Evolutionary conservation across 1,140 invertebrate species (phyloP).

Genomic region (Drosophila pectinifera): DNA sequence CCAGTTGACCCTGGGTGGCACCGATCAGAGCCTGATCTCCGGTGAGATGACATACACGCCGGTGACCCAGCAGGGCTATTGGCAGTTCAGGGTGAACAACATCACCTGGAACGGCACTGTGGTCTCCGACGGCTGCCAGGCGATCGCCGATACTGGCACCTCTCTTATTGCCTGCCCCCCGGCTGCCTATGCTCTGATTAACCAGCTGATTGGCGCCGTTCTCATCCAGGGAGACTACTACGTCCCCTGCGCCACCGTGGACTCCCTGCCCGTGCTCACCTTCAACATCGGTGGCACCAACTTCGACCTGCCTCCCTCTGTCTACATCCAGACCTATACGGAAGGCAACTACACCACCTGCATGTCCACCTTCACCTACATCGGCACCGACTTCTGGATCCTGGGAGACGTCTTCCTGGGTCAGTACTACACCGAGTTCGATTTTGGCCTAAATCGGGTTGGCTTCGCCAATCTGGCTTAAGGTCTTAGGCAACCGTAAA

Average conservation of each 20-base stretch:
- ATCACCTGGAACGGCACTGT: slow-evolving; percentile 48
- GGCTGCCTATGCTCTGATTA: slow-evolving; percentile 37
- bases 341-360: slow-evolving; percentile 89
- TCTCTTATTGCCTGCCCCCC: slow-evolving; percentile 89
- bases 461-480: slow-evolving; percentile 86
- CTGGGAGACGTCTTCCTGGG: slow-evolving; percentile 89
- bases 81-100: slow-evolving; percentile 75
- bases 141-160: slow-evolving; percentile 92
- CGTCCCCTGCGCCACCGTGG: slow-evolving; percentile 54
- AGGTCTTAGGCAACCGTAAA: slow-evolving; percentile 83
- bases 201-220: slow-evolving; percentile 53
- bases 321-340: slow-evolving; percentile 85
- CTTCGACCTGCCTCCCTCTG: slow-evolving; percentile 55
- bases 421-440: slow-evolving; percentile 90
- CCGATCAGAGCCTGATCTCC: slow-evolving; percentile 57
- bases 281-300: slow-evolving; percentile 61
- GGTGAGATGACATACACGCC: slow-evolving; percentile 76
- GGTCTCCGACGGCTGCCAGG: slow-evolving; percentile 86
- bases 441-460: slow-evolving; percentile 88
- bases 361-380: slow-evolving; percentile 93
- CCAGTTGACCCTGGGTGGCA: slow-evolving; percentile 70
- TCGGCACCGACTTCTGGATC: slow-evolving; percentile 86
- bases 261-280: slow-evolving; percentile 50
- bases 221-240: slow-evolving; percentile 47
- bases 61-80: slow-evolving; percentile 75